Evolutionary conservation across 2,797 vertebrate species (phyloP).

Genomic region (Luscinia luscinia): DNA sequence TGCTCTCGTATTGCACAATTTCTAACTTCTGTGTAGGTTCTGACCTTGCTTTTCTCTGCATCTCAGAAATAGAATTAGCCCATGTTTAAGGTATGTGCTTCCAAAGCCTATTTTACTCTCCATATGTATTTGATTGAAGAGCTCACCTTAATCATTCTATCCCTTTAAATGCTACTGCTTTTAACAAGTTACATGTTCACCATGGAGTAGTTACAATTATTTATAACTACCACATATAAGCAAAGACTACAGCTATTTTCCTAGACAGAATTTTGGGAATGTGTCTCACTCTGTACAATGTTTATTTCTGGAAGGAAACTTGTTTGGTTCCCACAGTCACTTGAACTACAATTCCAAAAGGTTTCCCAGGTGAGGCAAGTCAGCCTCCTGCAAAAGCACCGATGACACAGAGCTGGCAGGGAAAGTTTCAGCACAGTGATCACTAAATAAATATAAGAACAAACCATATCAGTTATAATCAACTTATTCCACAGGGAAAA

Average conservation of each 20-base stretch:
- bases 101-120: background rate
- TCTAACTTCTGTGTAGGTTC: background rate
- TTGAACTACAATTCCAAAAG: background rate
- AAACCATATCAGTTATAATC: background rate
- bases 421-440: background rate
- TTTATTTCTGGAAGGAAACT: conserved; percentile 1
- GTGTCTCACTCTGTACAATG: background rate
- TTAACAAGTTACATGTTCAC: background rate
- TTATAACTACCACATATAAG: background rate
- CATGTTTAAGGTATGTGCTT: background rate
- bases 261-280: background rate
- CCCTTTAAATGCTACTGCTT: background rate
- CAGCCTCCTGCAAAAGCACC: background rate
- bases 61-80: background rate
- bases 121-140: background rate
- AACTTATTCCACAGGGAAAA: background rate
- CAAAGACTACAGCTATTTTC: background rate
- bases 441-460: background rate
- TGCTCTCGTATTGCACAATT: background rate
- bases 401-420: background rate
- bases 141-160: background rate
- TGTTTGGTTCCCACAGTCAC: background rate
- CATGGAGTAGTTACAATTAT: background rate
- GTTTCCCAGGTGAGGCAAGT: background rate
- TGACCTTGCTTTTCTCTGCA: background rate